Evolutionary conservation across 2,113 vertebrate species (phyloP).

Genomic region (Rhea pennata): DNA sequence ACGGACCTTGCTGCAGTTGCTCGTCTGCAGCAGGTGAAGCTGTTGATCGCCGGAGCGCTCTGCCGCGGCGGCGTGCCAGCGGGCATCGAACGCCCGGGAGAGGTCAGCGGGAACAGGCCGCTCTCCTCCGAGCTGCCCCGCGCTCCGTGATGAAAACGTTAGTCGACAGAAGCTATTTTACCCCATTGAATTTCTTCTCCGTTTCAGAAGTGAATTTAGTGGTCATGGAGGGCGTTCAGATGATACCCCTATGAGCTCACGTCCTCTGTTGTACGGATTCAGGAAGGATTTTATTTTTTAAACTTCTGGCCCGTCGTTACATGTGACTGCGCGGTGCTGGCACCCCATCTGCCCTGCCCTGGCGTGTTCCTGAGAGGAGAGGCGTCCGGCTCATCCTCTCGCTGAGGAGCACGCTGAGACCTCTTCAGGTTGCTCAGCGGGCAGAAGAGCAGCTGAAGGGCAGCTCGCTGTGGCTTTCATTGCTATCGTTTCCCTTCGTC

Average conservation of each 20-base stretch:
- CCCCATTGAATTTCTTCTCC: neutral
- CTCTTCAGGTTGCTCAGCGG: neutral
- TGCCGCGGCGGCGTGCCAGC: neutral
- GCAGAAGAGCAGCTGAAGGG: neutral
- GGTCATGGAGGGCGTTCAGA: neutral
- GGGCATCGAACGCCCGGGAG: neutral
- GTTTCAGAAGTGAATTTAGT: constrained; percentile 5
- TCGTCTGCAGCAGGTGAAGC: constrained; percentile 9
- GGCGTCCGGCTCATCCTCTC: neutral
- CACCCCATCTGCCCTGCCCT: neutral
- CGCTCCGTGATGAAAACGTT: neutral
- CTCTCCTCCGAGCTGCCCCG: neutral
- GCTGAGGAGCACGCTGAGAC: neutral
- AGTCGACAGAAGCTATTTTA: neutral
- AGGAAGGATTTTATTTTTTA: neutral
- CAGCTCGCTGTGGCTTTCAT: neutral
- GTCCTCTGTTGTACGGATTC: neutral
- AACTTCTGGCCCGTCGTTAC: neutral
- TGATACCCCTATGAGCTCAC: neutral
- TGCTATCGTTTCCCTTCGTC: neutral
- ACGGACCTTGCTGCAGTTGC: neutral
- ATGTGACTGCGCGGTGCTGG: neutral
- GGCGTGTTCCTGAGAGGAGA: neutral
- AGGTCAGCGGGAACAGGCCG: neutral
- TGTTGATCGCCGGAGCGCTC: constrained; percentile 3